Base-by-base conservation (phyloP, 2,888 invertebrate species). In the Drosophila helvetica region DNA sequence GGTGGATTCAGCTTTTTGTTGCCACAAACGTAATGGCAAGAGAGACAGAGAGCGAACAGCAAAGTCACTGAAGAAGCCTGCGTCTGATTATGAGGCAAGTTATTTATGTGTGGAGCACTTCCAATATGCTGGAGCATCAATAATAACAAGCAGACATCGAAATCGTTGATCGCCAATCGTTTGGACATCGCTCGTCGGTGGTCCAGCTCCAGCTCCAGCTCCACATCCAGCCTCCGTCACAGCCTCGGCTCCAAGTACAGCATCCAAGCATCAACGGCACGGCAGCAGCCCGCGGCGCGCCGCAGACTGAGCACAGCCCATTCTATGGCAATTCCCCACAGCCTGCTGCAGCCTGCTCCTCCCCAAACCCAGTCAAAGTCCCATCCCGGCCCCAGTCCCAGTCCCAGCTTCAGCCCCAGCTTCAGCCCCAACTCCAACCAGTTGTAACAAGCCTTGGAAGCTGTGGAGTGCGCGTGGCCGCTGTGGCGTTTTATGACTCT, bases 401-500 rank as follows among this genome's bases (percentile, higher is more conserved):
- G 54, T 54, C 54, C 17, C 12, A 17, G 19, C 10, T 57, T 17
- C 67, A 47, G 27, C 27, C 7, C 7, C 25, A 8, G 25, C 30
- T 22, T 42, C 42, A 33, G 12, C 33, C 52, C 53, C 56, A 66
- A 45, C 65, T 7, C 15, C 85, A 82, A 80, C 86, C 82, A 87
- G 88, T 82, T 87, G 79, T 82, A 81, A 80, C 81, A 86, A 81
- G 75, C 87, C 69, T 62, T 51, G 47, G 60, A 46, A 50, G 53
- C 62, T 57, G 77, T 54, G 25, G 68, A 74, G 75, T 88, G 70
- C 83, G 88, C 88, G 83, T 84, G 83, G 88, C 83, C 75, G 63
- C 65, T 74, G 59, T 79, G 83, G 79, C 79, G 85, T 85, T 85
- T 88, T 85, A 88, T 86, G 85, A 88, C 85, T 85, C 75, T 85